phyloP scores from a whole-genome alignment of 2,888 invertebrate genomes.

The Carabus problematicus region DNA sequence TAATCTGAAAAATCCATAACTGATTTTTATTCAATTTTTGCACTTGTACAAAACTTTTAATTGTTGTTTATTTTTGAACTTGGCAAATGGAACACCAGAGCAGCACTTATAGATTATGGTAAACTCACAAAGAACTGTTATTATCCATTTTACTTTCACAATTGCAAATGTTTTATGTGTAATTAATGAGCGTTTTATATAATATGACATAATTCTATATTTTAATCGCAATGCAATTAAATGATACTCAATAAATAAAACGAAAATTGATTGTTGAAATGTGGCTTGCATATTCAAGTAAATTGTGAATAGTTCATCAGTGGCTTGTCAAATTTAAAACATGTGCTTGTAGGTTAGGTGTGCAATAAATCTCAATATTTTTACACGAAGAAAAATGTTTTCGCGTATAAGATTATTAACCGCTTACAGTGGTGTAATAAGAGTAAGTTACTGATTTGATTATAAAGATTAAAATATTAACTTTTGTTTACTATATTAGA shows the following conservation, averaged over 20 bases:
- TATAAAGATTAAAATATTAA: background rate
- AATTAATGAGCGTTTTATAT: too few relatives aligned
- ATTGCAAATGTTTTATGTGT: background rate
- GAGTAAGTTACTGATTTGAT: slow-evolving; percentile 18
- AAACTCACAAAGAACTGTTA: slow-evolving; percentile 3
- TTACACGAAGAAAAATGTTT: slow-evolving; percentile 29
- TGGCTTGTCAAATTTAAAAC: slow-evolving; percentile 33
- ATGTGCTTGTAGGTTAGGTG: slow-evolving; percentile 32
- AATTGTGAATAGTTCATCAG: background rate
- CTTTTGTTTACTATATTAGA: slow-evolving; percentile 39
- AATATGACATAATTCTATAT: background rate
- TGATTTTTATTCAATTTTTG: background rate
- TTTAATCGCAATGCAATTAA: background rate
- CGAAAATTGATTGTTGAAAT: background rate
- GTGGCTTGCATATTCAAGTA: background rate
- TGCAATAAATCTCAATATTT: background rate
- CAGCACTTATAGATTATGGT: background rate
- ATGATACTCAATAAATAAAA: background rate
- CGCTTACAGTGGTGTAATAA: slow-evolving; percentile 20
- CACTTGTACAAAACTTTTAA: slow-evolving; percentile 9
- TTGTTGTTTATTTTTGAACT: slow-evolving; percentile 31
- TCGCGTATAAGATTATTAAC: slow-evolving; percentile 23
- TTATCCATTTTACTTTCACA: background rate
- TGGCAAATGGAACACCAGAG: slow-evolving; percentile 6
- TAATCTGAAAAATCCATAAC: slow-evolving; percentile 27